Base-by-base conservation (phyloP, 2,113 vertebrate genomes). In the Bos javanicus region DNA sequence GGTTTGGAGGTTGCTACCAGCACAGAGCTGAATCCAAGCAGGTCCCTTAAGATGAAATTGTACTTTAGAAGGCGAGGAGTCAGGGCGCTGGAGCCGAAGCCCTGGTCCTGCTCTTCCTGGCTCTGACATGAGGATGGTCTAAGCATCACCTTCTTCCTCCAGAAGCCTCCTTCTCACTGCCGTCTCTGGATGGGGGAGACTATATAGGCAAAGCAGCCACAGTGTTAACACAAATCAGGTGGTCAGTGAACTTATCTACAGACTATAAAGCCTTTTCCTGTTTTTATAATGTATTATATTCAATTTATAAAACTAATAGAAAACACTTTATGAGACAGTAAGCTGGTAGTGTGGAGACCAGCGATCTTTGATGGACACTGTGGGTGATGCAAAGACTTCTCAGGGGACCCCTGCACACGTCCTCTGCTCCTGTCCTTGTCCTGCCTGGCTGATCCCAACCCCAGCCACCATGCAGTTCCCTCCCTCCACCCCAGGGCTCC, bases 91-190 rank as follows among this genome's bases (percentile, higher is more conserved):
- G 26, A 80, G 43, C 76, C 2, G 0, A 30, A 11, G 52, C 87
- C 30, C 67, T 21, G 28, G 36, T 15, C 71, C 52, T 15, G 52
- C 52, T 43, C 52, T 36, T 19, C 7, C 36, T 33, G 52, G 12
- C 50, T 43, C 36, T 25, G 67, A 43, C 25, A 19, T 25, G 4
- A 87, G 54, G 25, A 39, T 26, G 8, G 6, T 33, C 81, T 36
- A 76, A 48, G 62, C 54, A 33, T 56, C 23, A 19, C 8, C 14
- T n/a, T 60, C 16, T 25, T 12, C 23, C 5, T 64, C n/a, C 7
- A 23, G 21, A 9, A 4, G 78, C 5, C 30, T n/a, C 46, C 28
- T n/a, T 11, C 28, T 52, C 48, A 52, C 48, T 0, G 5, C 26
- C 0, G 1, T 80, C 43, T 48, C 76, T 80, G 43, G 23, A 43